These are phyloP conservation scores for Plutomurus gul DNA, from an alignment of 1,140 invertebrate species.

Conservation along the genomic window DNA sequence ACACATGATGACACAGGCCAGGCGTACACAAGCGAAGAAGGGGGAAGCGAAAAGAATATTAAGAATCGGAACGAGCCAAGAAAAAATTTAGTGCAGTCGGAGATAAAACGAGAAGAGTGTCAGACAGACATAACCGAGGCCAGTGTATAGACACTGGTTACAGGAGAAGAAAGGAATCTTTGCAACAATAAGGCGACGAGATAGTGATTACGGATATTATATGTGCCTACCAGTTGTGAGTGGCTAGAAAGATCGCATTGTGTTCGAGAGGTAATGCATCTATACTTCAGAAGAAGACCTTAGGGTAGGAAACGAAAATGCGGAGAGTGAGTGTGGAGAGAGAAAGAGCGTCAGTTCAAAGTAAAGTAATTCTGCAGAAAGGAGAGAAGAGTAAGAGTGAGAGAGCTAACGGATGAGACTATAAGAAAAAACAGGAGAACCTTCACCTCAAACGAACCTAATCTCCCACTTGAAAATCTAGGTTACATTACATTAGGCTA, in stretches of 20 bases:
- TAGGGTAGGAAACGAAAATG: not conserved
- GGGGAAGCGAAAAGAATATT: not conserved
- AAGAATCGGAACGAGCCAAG: constrained; percentile 6
- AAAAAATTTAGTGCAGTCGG: constrained; percentile 9
- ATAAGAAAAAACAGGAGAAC: not conserved
- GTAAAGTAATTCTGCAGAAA: constrained; percentile 3
- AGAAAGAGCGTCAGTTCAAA: not conserved
- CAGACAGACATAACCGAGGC: not conserved
- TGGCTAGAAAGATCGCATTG: constrained; percentile 9
- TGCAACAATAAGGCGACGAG: not conserved
- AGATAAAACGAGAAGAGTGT: constrained; percentile 5
- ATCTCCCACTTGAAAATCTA: constrained; percentile 19
- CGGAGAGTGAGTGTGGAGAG: not conserved
- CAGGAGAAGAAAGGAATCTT: constrained; percentile 14
- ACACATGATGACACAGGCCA: not conserved
- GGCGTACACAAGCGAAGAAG: not conserved
- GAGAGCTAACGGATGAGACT: not conserved
- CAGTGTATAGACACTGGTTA: not conserved
- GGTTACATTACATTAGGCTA: constrained; percentile 4
- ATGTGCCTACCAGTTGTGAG: not conserved
- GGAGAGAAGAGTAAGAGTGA: constrained; percentile 1
- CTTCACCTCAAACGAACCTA: constrained; percentile 28
- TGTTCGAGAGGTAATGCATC: too few species aligned
- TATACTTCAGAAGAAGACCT: too few species aligned
- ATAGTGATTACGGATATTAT: constrained; percentile 25